Percentiles rank a stretch among this genome's conserved stretches.
phyloP scores from a whole-genome alignment of 92 coral and sea anemone species.

The Galaxea fascicularis region DNA sequence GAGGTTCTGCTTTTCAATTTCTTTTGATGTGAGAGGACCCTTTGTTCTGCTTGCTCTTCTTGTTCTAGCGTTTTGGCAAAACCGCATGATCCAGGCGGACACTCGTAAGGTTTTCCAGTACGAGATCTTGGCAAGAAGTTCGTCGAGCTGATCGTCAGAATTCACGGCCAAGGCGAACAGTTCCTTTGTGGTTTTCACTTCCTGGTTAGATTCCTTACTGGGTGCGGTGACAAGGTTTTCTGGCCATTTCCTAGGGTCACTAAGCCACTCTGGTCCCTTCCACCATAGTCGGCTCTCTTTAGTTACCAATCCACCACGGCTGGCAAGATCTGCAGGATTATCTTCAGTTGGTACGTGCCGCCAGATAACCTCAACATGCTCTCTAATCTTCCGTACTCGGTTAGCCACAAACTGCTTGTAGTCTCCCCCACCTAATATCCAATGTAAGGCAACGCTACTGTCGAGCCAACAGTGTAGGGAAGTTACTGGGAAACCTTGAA shows the following conservation, averaged over 20 bases:
- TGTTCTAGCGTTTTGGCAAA: slow-evolving; percentile 25
- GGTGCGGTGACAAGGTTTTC: slow-evolving; percentile 55
- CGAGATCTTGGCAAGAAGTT: slow-evolving; percentile 42
- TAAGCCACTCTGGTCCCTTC: slow-evolving; percentile 80
- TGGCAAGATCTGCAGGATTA: slow-evolving; percentile 76
- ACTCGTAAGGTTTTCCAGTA: slow-evolving; percentile 45
- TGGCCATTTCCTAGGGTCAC: slow-evolving; percentile 70
- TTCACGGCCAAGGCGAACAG: slow-evolving; percentile 71
- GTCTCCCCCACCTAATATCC: slow-evolving; percentile 73
- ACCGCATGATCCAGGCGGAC: slow-evolving; percentile 47
- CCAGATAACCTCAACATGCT: slow-evolving; percentile 65
- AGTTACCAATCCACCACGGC: slow-evolving; percentile 65
- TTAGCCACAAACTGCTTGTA: slow-evolving; percentile 77
- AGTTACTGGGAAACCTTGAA: slow-evolving; percentile 66
- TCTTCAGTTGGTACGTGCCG: slow-evolving; percentile 69
- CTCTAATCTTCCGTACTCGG: slow-evolving; percentile 68
- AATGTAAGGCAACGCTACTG: slow-evolving; percentile 73
- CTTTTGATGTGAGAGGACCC: slow-evolving; percentile 67
- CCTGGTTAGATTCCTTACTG: slow-evolving; percentile 68
- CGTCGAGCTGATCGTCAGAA: slow-evolving; percentile 48
- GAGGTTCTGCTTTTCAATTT: slow-evolving; percentile 51
- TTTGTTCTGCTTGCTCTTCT: slow-evolving; percentile 4
- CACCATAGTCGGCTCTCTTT: slow-evolving; percentile 63
- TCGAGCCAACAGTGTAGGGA: slow-evolving; percentile 73
- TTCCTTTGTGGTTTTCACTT: slow-evolving; percentile 66